phyloP scores from a whole-genome alignment of 2,888 invertebrate species.

The Drosophila algonquin region DNA sequence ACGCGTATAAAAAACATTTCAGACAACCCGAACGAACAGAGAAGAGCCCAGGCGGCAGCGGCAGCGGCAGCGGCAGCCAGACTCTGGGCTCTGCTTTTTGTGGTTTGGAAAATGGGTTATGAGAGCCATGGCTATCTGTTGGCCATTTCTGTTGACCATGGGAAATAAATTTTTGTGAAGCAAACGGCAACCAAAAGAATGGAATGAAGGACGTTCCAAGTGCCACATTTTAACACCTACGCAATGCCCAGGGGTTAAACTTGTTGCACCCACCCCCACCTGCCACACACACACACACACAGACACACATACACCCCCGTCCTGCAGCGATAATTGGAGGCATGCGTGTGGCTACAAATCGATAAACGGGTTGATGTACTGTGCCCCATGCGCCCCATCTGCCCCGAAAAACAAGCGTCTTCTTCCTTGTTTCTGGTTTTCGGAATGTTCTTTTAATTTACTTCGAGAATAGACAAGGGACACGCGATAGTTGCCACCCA shows the following conservation, averaged over 20 bases:
- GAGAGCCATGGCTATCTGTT: constrained; percentile 78
- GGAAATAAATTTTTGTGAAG: constrained; percentile 70
- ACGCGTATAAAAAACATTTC: constrained; percentile 74
- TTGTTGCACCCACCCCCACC: constrained; percentile 25
- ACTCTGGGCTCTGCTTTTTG: constrained; percentile 67
- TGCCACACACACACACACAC: no score
- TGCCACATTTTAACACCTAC: constrained; percentile 69
- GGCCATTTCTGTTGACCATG: constrained; percentile 77
- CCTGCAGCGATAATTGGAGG: constrained; percentile 37
- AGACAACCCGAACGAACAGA: constrained; percentile 51
- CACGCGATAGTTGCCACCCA: constrained; percentile 36
- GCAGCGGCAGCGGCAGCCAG: constrained; percentile 14
- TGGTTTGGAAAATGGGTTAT: constrained; percentile 76
- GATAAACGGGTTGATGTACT: constrained; percentile 43
- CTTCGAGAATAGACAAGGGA: constrained; percentile 34
- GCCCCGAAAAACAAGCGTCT: neutral
- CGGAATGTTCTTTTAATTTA: constrained; percentile 46
- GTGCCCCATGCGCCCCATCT: constrained; percentile 1
- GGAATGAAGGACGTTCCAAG: constrained; percentile 64
- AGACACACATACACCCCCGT: neutral
- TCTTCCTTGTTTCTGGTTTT: constrained; percentile 35
- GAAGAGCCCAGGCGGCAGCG: constrained; percentile 1
- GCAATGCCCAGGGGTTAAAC: constrained; percentile 36
- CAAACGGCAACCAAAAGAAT: neutral
- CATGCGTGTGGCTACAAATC: constrained; percentile 37